A percentile compares a stretch with the other conserved stretches of the same genome.
phyloP scores from a whole-genome alignment of 2,888 invertebrate genomes.

The Gastracanthus pulcherrimus region DNA sequence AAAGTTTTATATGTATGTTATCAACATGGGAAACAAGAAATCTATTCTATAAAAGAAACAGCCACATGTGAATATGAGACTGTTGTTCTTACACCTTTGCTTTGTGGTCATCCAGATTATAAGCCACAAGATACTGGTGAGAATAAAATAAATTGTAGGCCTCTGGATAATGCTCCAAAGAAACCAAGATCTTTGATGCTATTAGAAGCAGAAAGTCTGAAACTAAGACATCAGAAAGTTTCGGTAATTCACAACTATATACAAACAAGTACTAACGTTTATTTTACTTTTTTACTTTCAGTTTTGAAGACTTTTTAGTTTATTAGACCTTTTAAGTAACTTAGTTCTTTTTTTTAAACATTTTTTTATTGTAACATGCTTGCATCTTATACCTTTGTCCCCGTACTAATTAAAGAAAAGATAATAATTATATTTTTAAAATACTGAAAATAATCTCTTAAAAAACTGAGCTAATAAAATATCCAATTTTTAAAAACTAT shows the following conservation, averaged over 20 bases:
- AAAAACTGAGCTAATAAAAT: slow-evolving; percentile 37
- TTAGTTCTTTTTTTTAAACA: slow-evolving; percentile 27
- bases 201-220: slow-evolving; percentile 86
- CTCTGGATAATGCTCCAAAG: slow-evolving; percentile 82
- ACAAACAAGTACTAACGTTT: not conserved
- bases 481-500: slow-evolving; percentile 41
- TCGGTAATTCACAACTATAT: slow-evolving; percentile 74
- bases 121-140: slow-evolving; percentile 88
- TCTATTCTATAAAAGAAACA: slow-evolving; percentile 94
- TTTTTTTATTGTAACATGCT: slow-evolving; percentile 36
- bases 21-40: slow-evolving; percentile 92
- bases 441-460: slow-evolving; percentile 3
- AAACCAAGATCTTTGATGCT: slow-evolving; percentile 86
- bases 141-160: slow-evolving; percentile 86
- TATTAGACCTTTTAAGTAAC: slow-evolving; percentile 12
- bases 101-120: slow-evolving; percentile 94
- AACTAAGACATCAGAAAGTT: slow-evolving; percentile 82
- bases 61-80: slow-evolving; percentile 97
- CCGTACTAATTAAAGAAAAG: slow-evolving; percentile 3
- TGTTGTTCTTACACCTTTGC: slow-evolving; percentile 90
- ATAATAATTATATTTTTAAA: slow-evolving; percentile 6
- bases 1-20: slow-evolving; percentile 94
- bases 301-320: slow-evolving; percentile 37
- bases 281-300: slow-evolving; percentile 24
- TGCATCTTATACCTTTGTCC: slow-evolving; percentile 5